Evolutionary conservation across 2,888 invertebrate species (phyloP).

Genomic region (Lysandra coridon): DNA sequence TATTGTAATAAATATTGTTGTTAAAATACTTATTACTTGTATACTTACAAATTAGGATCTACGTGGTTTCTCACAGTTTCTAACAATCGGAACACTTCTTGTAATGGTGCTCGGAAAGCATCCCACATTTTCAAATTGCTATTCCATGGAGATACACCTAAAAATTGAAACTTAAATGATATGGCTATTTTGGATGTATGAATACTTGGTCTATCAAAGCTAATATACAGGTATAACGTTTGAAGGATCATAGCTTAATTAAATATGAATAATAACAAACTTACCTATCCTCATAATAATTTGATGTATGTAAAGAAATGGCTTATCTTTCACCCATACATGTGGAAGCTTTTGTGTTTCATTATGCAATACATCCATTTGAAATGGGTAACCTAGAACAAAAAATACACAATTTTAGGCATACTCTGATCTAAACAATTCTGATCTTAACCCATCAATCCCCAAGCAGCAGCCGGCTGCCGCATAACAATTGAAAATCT

Average conservation of each 20-base stretch:
- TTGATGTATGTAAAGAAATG: conserved; percentile 87
- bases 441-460: too few species aligned
- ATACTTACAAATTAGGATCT: conserved; percentile 82
- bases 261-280: conserved; percentile 10
- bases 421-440: too few species aligned
- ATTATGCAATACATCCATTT: conserved; percentile 62
- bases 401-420: conserved; percentile 23
- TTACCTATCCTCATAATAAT: conserved; percentile 84
- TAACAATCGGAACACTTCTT: conserved; percentile 92
- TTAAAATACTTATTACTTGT: conserved; percentile 42
- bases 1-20: not conserved
- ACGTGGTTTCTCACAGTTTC: conserved; percentile 93
- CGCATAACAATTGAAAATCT: too few species aligned
- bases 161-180: conserved; percentile 38
- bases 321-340: conserved; percentile 82
- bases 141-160: conserved; percentile 93
- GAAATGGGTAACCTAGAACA: conserved; percentile 53
- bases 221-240: too few species aligned
- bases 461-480: too few species aligned
- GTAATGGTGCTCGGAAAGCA: conserved; percentile 94
- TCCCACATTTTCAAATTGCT: conserved; percentile 90
- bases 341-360: conserved; percentile 76
- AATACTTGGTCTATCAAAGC: too few species aligned
- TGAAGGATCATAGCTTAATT: too few species aligned
- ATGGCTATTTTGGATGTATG: too few species aligned